Conservation (phyloP, 2,113 vertebrate genomes). For the Chaetodon trifascialis region DNA sequence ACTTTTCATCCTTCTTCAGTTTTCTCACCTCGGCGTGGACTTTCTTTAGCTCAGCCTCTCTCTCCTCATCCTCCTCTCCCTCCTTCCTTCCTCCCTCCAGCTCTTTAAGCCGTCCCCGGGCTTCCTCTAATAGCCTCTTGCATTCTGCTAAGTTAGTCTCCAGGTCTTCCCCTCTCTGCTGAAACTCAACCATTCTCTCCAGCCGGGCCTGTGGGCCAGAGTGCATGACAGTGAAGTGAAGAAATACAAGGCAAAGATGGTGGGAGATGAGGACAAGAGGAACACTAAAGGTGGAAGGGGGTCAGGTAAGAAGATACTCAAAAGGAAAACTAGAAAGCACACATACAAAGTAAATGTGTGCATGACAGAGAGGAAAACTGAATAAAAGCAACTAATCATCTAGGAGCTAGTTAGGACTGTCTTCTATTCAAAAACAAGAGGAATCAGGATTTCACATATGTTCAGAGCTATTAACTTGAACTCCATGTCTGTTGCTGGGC, state of each 20-base stretch:
- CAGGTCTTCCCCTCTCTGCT: slow-evolving; percentile 90
- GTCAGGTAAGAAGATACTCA: neutral
- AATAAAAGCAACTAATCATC: neutral
- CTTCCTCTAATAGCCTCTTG: slow-evolving; percentile 82
- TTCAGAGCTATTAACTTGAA: neutral
- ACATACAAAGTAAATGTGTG: neutral
- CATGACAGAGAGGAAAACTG: neutral
- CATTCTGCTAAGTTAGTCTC: slow-evolving; percentile 85
- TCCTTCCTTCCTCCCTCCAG: slow-evolving; percentile 72
- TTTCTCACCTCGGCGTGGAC: slow-evolving; percentile 85
- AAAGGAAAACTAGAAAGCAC: neutral
- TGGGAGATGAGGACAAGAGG: neutral
- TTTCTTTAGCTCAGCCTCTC: slow-evolving; percentile 77
- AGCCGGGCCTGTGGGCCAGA: slow-evolving; percentile 84
- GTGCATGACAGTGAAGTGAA: neutral
- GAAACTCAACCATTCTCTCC: slow-evolving; percentile 91
- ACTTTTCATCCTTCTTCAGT: slow-evolving; percentile 86
- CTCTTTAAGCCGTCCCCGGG: slow-evolving; percentile 83
- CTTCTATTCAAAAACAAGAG: neutral
- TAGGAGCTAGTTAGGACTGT: neutral
- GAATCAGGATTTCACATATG: neutral
- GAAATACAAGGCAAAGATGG: neutral
- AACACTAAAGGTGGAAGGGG: neutral
- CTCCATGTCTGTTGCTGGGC: neutral
- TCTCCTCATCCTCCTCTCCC: slow-evolving; percentile 34